Base-by-base conservation (phyloP, 92 coral and sea anemone genomes). In the Phenganax marumi region DNA sequence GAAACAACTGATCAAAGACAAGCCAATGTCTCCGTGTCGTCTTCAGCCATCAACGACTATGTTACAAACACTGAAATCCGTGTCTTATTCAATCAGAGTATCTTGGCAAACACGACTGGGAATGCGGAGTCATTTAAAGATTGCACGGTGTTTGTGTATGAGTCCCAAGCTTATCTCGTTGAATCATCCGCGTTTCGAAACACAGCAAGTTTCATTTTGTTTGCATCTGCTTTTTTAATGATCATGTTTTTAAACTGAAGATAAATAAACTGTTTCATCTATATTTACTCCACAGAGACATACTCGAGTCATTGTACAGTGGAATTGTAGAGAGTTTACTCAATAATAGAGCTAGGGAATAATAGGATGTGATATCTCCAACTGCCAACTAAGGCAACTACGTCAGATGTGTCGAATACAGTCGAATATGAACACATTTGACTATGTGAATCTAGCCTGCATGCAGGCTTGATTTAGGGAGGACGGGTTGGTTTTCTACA, bases 1-100 rank as follows among this genome's bases (percentile, higher is more conserved):
- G 46, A 52, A 10, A 52, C 0, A 5, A n/a, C 55, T 12, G 77
- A 17, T 33, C n/a, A 14, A 50, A 49, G 22, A 50, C 55, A 50
- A 16, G 50, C 55, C 4, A 52, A 72, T 49, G 6, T 72, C 39
- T 46, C 77, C 8, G 39, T 49, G 3, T 49, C 43, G 13, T 33
- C 77, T 8, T 55, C 17, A 46, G 72, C 72, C 16, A n/a, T 62
- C 25, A 52, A 78, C 60, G 25, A 50, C 52, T 78, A 62, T 47
- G 18, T 78, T 50, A 58, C 26, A n/a, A 39, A 43, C 60, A 12
- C 60, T 0, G 73, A 63, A 63, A 60, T 52, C 0, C 71, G 46
- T 3, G 50, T 66, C 17, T 43, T 18, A 8, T 78, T 25, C 53
- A 78, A 78, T 47, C 23, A 78, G 8, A 78, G 83, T 46, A 50